Percentiles rank a stretch among this genome's conserved stretches.
Conservation (phyloP, 1,140 invertebrate genomes). For the Dinoponera quadriceps region DNA sequence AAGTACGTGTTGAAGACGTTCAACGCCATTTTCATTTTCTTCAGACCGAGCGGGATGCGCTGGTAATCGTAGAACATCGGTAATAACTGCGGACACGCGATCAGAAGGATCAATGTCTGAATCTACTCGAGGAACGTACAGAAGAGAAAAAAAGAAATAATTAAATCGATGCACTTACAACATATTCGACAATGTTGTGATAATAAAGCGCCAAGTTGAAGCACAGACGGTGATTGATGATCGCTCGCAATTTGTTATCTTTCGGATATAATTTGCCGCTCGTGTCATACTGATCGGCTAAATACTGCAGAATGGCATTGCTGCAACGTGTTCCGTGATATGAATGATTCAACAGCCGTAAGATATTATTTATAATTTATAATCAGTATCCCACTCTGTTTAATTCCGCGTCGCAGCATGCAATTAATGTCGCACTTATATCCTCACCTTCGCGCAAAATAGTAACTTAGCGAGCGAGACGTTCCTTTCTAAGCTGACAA, state of each 20-base stretch:
- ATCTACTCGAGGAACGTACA: neutral
- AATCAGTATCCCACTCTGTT: neutral
- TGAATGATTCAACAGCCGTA: slow-evolving; percentile 20
- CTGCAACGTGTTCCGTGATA: slow-evolving; percentile 77
- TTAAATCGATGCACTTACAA: slow-evolving; percentile 84
- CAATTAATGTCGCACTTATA: neutral
- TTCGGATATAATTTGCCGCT: slow-evolving; percentile 89
- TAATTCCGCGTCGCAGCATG: neutral
- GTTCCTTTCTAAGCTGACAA: too few species aligned
- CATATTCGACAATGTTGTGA: slow-evolving; percentile 88
- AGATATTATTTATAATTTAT: neutral
- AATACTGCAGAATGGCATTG: slow-evolving; percentile 92
- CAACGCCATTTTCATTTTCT: slow-evolving; percentile 89
- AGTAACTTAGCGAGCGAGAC: neutral
- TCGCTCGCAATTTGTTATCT: slow-evolving; percentile 88
- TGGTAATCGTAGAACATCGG: slow-evolving; percentile 91
- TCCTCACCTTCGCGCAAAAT: neutral
- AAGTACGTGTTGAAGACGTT: slow-evolving; percentile 90
- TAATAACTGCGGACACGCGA: slow-evolving; percentile 85
- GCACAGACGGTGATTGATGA: slow-evolving; percentile 91
- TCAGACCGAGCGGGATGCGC: slow-evolving; percentile 88
- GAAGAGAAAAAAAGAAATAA: neutral
- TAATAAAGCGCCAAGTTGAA: slow-evolving; percentile 93
- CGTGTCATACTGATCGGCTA: slow-evolving; percentile 90
- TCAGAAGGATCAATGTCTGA: slow-evolving; percentile 23